Evolutionary conservation across 2,797 vertebrate species (phyloP).

Genomic region (Pipistrellus kuhlii): DNA sequence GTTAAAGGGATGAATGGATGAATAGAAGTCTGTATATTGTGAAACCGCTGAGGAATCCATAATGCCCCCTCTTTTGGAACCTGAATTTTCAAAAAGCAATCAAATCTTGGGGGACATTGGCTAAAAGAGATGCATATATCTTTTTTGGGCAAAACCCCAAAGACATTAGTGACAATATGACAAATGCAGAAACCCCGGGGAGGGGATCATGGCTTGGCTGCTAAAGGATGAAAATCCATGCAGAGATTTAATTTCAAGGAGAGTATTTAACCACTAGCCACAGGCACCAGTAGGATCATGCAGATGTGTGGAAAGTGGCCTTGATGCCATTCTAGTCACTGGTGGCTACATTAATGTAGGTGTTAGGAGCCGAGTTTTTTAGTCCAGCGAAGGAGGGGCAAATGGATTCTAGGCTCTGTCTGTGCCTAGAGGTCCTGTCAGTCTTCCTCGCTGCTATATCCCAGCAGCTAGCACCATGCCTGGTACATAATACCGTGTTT

Average conservation of each 20-base stretch:
- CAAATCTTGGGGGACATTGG: conserved; percentile 26
- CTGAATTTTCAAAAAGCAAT: conserved; percentile 45
- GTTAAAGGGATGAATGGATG: neutral
- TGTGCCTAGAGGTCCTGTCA: neutral
- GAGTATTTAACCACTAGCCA: neutral
- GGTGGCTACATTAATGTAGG: neutral
- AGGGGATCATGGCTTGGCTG: neutral
- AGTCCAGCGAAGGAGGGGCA: neutral
- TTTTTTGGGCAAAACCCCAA: neutral
- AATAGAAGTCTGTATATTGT: neutral
- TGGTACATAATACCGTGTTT: neutral
- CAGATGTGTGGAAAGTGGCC: neutral
- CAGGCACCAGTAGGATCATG: neutral
- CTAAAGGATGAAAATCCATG: neutral
- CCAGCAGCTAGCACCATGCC: neutral
- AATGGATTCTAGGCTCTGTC: neutral
- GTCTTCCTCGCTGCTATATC: neutral
- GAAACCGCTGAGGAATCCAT: neutral
- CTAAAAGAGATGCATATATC: neutral
- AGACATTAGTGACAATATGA: neutral
- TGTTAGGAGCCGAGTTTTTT: neutral
- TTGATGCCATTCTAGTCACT: neutral
- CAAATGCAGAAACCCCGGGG: neutral
- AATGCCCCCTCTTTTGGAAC: neutral
- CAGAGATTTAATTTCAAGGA: neutral